Base-by-base conservation (phyloP, 2,888 invertebrate species). In the Rugalucina vietnamica region DNA sequence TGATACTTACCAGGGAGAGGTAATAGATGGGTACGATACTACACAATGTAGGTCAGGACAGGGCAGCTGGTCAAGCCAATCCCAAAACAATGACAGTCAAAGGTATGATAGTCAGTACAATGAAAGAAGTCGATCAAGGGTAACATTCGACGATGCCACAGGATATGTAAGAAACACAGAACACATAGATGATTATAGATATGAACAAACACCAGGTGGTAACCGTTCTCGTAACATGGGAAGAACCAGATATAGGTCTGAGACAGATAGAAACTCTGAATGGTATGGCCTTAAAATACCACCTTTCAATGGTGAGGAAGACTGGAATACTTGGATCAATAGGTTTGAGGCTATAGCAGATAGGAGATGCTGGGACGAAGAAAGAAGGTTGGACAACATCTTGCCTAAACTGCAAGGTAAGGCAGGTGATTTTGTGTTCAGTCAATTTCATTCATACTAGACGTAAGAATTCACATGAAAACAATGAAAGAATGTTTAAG, bases 401-500 rank as follows among this genome's bases (percentile, higher is more conserved):
- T 27, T 87, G 10, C 82, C 88, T 1, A 77, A 77, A 49, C 24
- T 86, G 14, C 77, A 88, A 36, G 85, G 85, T 21, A 65, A 36
- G 27, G 88, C 84, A 5, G 88, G 77, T 0, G 80, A 85, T 12
- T 87, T 85, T 79, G 87, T 85, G 1, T 88, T 76, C 65, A 75
- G 79, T 83, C n/a, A 79, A 71, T 24, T 76, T 54, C 32, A 24
- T 76, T 0, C 57, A 76, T 21, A 76, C 39, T 1, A 60, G 24
- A 14, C 18, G 24, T 5, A 69, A 32, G 18, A 10, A 32, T 10
- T 54, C 54, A n/a, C 4, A 18, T 12, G 54, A 54, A 21, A 21
- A 4, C n/a, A n/a, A n/a, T 54, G 54, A 54, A 12, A 54, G n/a
- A 21, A 54, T 4, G 21, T 54, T 54, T n/a, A 54, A 54, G 21